These are phyloP conservation scores for Euphydryas editha DNA, from an alignment of 2,888 invertebrate species.

Conservation along the genomic window DNA sequence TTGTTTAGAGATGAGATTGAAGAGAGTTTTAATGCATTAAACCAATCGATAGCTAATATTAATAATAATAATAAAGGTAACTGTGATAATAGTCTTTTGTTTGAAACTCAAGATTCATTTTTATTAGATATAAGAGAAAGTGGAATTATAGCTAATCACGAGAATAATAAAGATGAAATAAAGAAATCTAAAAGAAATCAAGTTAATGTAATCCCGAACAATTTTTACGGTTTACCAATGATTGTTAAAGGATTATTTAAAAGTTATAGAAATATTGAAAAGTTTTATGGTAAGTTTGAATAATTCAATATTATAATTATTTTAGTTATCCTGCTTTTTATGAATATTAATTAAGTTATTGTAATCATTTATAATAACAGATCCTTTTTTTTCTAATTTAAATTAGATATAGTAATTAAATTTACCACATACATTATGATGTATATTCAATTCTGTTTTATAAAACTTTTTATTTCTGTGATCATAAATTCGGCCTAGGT, in stretches of 20 bases:
- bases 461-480: no score
- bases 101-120: conserved; percentile 75
- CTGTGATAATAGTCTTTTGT: conserved; percentile 52
- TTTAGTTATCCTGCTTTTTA: no score
- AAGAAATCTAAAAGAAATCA: conserved; percentile 39
- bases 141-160: conserved; percentile 49
- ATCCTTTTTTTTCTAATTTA: no score
- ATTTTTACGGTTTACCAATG: conserved; percentile 91
- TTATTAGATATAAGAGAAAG: conserved; percentile 69
- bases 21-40: conserved; percentile 78
- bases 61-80: conserved; percentile 48
- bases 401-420: no score
- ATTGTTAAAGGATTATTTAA: conserved; percentile 88
- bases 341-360: no score
- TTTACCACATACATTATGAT: no score
- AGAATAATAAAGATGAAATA: conserved; percentile 41
- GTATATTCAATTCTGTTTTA: no score
- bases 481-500: no score
- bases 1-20: conserved; percentile 58
- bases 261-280: conserved; percentile 89
- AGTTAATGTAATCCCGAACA: conserved; percentile 42
- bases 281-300: conserved; percentile 91
- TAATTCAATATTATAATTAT: no score
- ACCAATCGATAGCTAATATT: conserved; percentile 78
- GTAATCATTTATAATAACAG: no score